Evolutionary conservation across 2,797 vertebrate genomes (phyloP), one percentile per base, ranked within the genome.

Genomic region (Sebastiscus tertius): DNA sequence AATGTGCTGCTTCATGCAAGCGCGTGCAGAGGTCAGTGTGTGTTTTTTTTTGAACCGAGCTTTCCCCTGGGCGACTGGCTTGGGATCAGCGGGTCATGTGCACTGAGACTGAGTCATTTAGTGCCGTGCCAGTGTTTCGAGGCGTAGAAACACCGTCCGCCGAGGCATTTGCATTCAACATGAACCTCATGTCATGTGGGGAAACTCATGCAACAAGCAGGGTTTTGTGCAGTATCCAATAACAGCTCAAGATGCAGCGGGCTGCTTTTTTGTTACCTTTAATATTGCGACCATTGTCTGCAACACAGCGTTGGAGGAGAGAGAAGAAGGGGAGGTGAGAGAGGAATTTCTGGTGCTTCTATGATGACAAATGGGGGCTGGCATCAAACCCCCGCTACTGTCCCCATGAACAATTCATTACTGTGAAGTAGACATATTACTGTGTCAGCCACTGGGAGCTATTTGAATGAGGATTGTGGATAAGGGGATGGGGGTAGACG

Each of bases 271-370:
- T 75, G 89, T 98, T 99, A 99, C 98, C 98, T 99, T 97, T 98
- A 82, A 97, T 94, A 96, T 95, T 97, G 94, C 96, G 97, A 90
- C 98, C 98, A 95, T 98, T 99, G 95, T 99, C 98, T 99, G 97
- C 93, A 92, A 94, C 91, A 84, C 74, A 81, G 77, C 80, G 83
- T 71, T 10, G 34, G 60, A 66, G 26, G 74, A 88, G 72, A 83
- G 74, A 73, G 58, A 34, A 52, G 10, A 31, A 8, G 64, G 60
- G 81, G 65, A 58, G 49, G 58, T 60, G 55, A 27, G 59, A 88
- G 52, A 86, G 49, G 69, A 69, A 26, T 64, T 80, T 89, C 63
- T 79, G 82, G 49, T 58, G 56, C 61, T 73, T 80, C 63, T 63
- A 65, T 63, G 39, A 88, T 85, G 90, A 94, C 83, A 87, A 92